Evolutionary conservation across 2,113 vertebrate species (phyloP).

Genomic region (Serinus canaria): DNA sequence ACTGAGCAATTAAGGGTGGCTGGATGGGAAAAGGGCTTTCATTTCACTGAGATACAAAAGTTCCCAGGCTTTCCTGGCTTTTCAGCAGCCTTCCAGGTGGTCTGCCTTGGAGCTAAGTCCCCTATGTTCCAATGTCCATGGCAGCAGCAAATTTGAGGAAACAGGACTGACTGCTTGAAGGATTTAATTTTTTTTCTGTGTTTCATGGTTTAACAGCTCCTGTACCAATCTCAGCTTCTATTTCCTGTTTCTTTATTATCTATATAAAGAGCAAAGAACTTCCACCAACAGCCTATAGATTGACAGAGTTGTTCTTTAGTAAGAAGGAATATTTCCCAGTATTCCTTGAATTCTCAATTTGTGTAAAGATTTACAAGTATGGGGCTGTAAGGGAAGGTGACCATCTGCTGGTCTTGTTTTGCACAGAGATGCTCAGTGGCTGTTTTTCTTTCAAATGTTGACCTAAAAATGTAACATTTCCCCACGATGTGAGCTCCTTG

Average conservation of each 20-base stretch:
- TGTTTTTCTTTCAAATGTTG: neutral
- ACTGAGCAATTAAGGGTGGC: conserved; percentile 28
- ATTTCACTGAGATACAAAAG: conserved; percentile 31
- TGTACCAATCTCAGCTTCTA: neutral
- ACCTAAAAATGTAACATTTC: conserved; percentile 34
- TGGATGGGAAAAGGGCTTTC: conserved; percentile 54
- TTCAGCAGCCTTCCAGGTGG: conserved; percentile 55
- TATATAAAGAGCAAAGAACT: neutral
- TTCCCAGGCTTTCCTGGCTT: conserved; percentile 55
- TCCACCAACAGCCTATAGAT: neutral
- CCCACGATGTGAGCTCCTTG: conserved; percentile 2
- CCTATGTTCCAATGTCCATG: neutral
- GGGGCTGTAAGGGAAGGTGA: neutral
- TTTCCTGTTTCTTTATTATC: neutral
- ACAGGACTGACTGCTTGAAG: neutral
- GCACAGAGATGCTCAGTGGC: neutral
- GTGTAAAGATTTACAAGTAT: neutral
- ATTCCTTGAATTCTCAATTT: neutral
- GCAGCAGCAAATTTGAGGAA: conserved; percentile 28
- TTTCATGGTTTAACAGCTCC: neutral
- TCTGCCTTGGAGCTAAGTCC: neutral
- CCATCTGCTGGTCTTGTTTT: neutral
- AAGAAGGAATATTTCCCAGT: neutral
- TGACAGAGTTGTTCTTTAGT: neutral
- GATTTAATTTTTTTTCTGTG: neutral